These are phyloP conservation scores for Pantherophis alleghaniensis DNA, from an alignment of 2,797 vertebrate genomes.

Conservation along the genomic window DNA sequence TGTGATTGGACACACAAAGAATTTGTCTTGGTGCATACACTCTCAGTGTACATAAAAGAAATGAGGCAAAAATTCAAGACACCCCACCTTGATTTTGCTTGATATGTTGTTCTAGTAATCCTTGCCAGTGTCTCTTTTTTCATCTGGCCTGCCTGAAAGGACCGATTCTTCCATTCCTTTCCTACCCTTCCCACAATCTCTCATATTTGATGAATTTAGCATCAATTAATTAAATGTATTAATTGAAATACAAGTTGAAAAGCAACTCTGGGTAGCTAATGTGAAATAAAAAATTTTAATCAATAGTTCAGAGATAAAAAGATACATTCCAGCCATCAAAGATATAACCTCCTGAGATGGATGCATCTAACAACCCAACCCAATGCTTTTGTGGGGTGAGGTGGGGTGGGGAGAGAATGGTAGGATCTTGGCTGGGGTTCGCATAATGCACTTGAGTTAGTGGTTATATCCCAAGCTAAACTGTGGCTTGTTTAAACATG, in stretches of 20 bases:
- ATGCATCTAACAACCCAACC: not conserved
- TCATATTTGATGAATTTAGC: not conserved
- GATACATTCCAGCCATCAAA: not conserved
- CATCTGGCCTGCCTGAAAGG: not conserved
- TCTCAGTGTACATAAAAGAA: too few species aligned
- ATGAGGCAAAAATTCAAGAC: not conserved
- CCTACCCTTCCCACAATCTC: not conserved
- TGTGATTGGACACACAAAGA: too few species aligned
- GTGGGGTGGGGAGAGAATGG: not conserved
- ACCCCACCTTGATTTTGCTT: not conserved
- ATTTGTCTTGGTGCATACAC: too few species aligned
- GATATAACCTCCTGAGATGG: not conserved
- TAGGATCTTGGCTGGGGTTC: not conserved
- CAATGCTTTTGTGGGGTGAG: not conserved
- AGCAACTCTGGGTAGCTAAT: not conserved
- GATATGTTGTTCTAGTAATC: not conserved
- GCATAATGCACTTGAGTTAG: not conserved
- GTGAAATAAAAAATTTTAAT: not conserved
- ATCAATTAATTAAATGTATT: not conserved
- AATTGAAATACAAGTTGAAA: not conserved
- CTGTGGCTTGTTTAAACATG: not conserved
- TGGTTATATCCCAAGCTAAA: not conserved
- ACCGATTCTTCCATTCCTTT: not conserved
- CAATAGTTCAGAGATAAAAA: not conserved
- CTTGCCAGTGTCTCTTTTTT: not conserved